A percentile compares a stretch with the other conserved stretches of the same genome.
Evolutionary conservation across 2,797 vertebrate genomes (phyloP).

Genomic region (Lutjanus campechanus): DNA sequence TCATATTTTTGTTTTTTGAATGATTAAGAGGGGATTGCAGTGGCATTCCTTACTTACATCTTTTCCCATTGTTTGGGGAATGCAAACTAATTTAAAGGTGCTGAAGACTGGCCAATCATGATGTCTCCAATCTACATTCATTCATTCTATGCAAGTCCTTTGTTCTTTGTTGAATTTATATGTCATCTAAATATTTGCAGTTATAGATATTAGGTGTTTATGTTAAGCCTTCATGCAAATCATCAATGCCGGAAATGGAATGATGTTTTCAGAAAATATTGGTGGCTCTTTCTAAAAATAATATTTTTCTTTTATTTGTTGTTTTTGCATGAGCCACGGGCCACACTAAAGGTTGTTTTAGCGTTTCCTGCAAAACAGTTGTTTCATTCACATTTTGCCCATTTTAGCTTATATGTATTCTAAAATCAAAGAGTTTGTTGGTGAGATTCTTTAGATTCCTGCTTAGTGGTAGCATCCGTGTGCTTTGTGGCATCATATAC

Average conservation of each 20-base stretch:
- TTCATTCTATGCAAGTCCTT: constrained; percentile 88
- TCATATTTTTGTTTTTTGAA: constrained; percentile 68
- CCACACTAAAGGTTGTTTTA: constrained; percentile 42
- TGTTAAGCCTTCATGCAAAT: constrained; percentile 50
- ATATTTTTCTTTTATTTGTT: constrained; percentile 1
- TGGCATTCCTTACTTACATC: constrained; percentile 65
- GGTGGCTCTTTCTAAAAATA: constrained; percentile 35
- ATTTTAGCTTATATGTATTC: constrained; percentile 49
- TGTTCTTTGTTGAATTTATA: constrained; percentile 67
- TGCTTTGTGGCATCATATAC: constrained; percentile 50
- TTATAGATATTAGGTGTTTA: constrained; percentile 57
- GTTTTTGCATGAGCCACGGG: constrained; percentile 67
- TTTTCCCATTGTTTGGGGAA: constrained; percentile 74
- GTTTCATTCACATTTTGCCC: constrained; percentile 35
- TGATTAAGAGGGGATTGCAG: constrained; percentile 61
- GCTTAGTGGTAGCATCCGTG: constrained; percentile 62
- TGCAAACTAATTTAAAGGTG: constrained; percentile 83
- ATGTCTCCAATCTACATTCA: constrained; percentile 81
- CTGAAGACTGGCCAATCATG: constrained; percentile 82
- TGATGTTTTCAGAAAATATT: constrained; percentile 57
- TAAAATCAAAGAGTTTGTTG: constrained; percentile 42
- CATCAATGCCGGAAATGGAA: constrained; percentile 51
- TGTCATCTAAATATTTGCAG: constrained; percentile 53
- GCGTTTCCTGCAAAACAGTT: constrained; percentile 43
- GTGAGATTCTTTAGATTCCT: constrained; percentile 51